Evolutionary conservation across 2,888 invertebrate genomes (phyloP), one percentile per base, ranked within the genome.

Genomic region (Trilocha varians): DNA sequence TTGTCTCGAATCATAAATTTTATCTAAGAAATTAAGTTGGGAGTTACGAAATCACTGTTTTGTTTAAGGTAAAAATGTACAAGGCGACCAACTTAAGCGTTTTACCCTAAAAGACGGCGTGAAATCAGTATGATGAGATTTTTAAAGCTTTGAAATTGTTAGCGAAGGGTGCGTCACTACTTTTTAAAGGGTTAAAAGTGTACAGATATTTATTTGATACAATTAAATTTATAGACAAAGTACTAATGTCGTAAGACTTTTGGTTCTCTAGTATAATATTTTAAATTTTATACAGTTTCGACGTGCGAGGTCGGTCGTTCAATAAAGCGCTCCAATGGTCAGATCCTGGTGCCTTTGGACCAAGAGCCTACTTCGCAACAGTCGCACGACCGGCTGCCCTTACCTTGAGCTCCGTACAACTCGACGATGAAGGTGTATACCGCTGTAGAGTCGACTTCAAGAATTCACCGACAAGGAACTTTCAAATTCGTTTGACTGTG

Each of bases 381-480:
- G 91, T 92, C 39, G 91, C 93, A 9, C 89, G 91, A 49, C 94
- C 95, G 37, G 95, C 95, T 14, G 91, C 93, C 13, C 83, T 96
- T 43, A 92, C 93, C 33, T 89, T 96, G 45, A 94, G 93, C 65
- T 93, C 93, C 44, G 93, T 96, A 41, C 92, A 93, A 63, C 82
- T 95, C 54, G 93, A 93, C 60, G 96, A 96, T 61, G 95, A 95
- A 68, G 96, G 96, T 37, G 87, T 88, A 44, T 96, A 96, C 80
- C 88, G 95, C 55, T 96, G 96, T 75, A 88, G 96, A 48, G 96
- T 96, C 25, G 96, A 96, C 80, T 96, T 96, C 78, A 91, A 93
- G 61, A 94, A 94, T 65, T 93, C 95, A 6, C 95, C 95, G 18
- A 95, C 96, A 11, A 90, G 95, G 60, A 95, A 94, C 75, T 93